phyloP scores from a whole-genome alignment of 1,140 invertebrate species.

The Pissodes strobi region DNA sequence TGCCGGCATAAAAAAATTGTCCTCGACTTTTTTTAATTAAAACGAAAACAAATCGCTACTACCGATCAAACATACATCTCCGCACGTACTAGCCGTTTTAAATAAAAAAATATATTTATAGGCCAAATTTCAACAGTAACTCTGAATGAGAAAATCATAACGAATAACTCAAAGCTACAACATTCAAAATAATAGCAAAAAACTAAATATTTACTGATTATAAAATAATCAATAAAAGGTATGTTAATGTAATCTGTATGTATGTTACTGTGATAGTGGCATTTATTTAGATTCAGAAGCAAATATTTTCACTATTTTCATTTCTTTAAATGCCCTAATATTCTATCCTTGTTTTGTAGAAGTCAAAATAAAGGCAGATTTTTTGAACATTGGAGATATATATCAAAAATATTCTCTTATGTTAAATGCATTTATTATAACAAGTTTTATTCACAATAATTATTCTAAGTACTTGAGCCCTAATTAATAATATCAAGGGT shows the following conservation, averaged over 20 bases:
- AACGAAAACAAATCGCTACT: constrained; percentile 9
- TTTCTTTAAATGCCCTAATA: background rate
- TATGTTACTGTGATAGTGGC: constrained; percentile 53
- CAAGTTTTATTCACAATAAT: too few species aligned
- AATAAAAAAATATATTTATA: constrained; percentile 38
- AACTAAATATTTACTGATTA: constrained; percentile 49
- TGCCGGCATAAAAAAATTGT: too few species aligned
- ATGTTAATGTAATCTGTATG: constrained; percentile 54
- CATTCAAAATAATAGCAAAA: constrained; percentile 50
- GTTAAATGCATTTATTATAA: too few species aligned
- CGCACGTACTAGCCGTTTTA: constrained; percentile 12
- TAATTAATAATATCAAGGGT: too few species aligned
- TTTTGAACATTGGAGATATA: too few species aligned
- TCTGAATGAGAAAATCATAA: constrained; percentile 49
- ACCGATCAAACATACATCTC: constrained; percentile 17
- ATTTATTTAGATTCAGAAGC: constrained; percentile 28
- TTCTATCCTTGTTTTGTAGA: background rate
- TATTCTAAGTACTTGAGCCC: too few species aligned
- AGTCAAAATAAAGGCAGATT: too few species aligned
- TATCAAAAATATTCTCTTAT: too few species aligned
- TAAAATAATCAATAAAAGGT: constrained; percentile 49
- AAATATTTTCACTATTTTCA: constrained; percentile 14
- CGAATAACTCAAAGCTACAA: constrained; percentile 53
- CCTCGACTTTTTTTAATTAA: too few species aligned
- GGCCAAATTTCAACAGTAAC: constrained; percentile 53